Percentiles rank a stretch among this genome's conserved stretches.
phyloP scores from a whole-genome alignment of 2,888 invertebrate genomes.

The Drosophila quinaria region DNA sequence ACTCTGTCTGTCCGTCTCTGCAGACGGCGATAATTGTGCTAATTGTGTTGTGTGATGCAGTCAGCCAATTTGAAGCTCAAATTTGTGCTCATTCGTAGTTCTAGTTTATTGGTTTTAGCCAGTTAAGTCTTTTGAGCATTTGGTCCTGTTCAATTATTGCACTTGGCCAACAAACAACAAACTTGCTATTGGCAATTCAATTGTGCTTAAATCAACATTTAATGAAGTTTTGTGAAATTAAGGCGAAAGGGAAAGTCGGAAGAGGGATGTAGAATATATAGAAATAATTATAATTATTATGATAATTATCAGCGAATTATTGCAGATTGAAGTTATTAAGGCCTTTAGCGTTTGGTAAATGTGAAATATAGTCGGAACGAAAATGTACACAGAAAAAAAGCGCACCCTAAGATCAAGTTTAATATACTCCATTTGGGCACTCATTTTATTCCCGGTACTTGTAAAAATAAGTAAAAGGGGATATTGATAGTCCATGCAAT shows the following conservation, averaged over 20 bases:
- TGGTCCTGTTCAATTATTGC: conserved; percentile 29
- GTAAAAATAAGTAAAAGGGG: too few species aligned
- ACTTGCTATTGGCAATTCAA: conserved; percentile 12
- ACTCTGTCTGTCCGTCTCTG: conserved; percentile 4
- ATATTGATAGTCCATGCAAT: too few species aligned
- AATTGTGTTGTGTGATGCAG: conserved; percentile 47
- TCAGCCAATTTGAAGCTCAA: conserved; percentile 35
- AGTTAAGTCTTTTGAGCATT: conserved; percentile 1
- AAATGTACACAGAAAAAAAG: too few species aligned
- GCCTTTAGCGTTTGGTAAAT: too few species aligned
- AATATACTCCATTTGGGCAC: too few species aligned
- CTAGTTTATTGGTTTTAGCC: conserved; percentile 37
- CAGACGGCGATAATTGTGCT: conserved; percentile 55
- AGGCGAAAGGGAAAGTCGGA: not conserved
- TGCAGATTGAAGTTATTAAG: not conserved
- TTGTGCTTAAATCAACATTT: conserved; percentile 18
- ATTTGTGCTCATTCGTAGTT: conserved; percentile 42
- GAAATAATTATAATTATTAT: too few species aligned
- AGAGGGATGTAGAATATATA: not conserved
- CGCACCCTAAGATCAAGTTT: too few species aligned
- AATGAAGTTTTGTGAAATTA: conserved; percentile 2
- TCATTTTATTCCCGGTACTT: too few species aligned
- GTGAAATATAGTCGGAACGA: too few species aligned
- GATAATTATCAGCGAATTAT: not conserved
- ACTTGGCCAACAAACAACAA: conserved; percentile 6